Evolutionary conservation across 2,113 vertebrate species (phyloP), one percentile per base, ranked within the genome.

Genomic region (Mormyrus iriodes): DNA sequence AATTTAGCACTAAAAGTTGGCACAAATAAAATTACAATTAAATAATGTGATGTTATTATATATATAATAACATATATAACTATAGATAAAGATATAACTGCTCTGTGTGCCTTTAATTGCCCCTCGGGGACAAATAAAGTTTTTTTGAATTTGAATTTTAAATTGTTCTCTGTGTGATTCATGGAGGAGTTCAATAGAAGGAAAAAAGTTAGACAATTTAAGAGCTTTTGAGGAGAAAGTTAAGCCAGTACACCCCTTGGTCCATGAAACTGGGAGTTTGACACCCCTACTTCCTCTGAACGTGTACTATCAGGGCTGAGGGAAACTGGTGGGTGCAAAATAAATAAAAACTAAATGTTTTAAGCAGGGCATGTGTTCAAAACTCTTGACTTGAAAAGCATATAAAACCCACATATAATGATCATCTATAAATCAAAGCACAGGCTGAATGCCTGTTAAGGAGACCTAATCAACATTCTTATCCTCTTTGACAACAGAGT

Each of bases 401-500:
- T 27, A 27, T n/a, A 84, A 44, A 84, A 15, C 21, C 13, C 15
- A 44, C 61, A 42, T n/a, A 46, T 44, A 48, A n/a, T 48, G 7
- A 2, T 42, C 35, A 48, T 52, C 51, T 35, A 3, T 19, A 86
- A 55, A 86, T 52, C 2, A 0, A 84, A n/a, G 10, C 12, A 52
- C 24, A 31, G 19, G 49, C 76, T 27, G 35, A 82, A 82, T 12
- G 27, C 3, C 48, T 17, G 27, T 35, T 86, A 17, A 17, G 17
- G 46, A 53, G 49, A n/a, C 85, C 31, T 53, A 55, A 52, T 86
- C 51, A 86, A 55, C 85, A 35, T 86, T 88, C 31, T 88, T 51
- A 88, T 52, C 13, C 9, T 31, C 46, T 51, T 39, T 49, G 87
- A 69, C 46, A 49, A 31, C 65, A 88, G 17, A 51, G 65, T 27